Conservation (phyloP, 2,888 invertebrate genomes). For the Diaphora mendica region DNA sequence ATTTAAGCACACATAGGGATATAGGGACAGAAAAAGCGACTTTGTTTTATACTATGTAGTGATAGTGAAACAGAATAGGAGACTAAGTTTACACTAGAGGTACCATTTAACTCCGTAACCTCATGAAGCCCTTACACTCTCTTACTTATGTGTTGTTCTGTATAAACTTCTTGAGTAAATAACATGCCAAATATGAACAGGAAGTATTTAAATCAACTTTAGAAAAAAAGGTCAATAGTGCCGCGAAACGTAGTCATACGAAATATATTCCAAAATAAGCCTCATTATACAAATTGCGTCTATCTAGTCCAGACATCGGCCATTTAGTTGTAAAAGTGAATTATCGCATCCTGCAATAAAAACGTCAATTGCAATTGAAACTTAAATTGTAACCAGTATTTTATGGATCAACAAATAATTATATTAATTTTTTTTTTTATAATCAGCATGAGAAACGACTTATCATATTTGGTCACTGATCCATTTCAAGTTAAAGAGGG, state of each 20-base stretch:
- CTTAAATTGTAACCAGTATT: slow-evolving; percentile 30
- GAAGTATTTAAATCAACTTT: background rate
- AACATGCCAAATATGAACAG: background rate
- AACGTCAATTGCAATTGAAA: slow-evolving; percentile 38
- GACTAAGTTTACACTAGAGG: background rate
- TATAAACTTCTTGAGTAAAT: background rate
- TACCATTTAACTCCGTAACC: background rate
- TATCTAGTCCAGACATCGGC: slow-evolving; percentile 45
- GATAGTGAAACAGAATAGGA: too few relatives aligned
- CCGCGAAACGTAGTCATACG: slow-evolving; percentile 11
- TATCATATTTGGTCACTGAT: background rate
- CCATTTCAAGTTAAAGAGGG: background rate
- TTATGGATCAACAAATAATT: slow-evolving; percentile 30
- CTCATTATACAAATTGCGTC: slow-evolving; percentile 41
- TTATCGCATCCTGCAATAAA: slow-evolving; percentile 39
- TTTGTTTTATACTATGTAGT: too few relatives aligned
- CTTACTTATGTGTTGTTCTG: background rate
- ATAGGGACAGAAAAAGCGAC: too few relatives aligned
- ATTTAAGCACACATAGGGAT: too few relatives aligned
- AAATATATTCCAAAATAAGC: slow-evolving; percentile 28
- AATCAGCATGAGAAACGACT: slow-evolving; percentile 2
- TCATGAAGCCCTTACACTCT: background rate
- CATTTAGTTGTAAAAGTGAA: slow-evolving; percentile 33
- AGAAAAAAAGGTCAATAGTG: background rate
- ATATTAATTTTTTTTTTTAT: slow-evolving; percentile 39